A percentile compares a stretch with the other conserved stretches of the same genome.
Evolutionary conservation across 1,140 invertebrate species (phyloP).

Genomic region (Stegodyphus mimosarum): DNA sequence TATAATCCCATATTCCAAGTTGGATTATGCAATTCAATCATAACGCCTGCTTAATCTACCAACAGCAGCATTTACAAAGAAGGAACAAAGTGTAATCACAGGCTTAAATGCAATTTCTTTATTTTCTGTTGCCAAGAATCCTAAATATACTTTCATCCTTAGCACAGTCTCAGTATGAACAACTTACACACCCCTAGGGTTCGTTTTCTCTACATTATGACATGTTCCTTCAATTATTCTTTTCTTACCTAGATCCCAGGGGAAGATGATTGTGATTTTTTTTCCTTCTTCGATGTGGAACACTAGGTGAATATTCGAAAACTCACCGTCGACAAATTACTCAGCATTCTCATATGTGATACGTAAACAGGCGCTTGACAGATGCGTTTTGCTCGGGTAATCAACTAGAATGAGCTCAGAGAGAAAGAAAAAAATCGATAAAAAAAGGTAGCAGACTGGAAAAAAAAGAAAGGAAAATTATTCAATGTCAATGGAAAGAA

Average conservation of each 20-base stretch:
- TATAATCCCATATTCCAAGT: too few relatives aligned
- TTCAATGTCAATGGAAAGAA: constrained; percentile 18
- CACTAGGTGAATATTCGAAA: neutral
- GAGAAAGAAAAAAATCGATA: constrained; percentile 14
- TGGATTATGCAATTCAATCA: too few relatives aligned
- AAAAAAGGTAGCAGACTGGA: neutral
- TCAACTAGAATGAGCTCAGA: constrained; percentile 26
- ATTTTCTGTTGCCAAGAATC: too few relatives aligned
- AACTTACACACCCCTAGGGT: too few relatives aligned
- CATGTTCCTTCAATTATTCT: neutral
- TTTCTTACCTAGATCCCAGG: neutral
- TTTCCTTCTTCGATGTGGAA: constrained; percentile 18
- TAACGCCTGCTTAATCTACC: too few relatives aligned
- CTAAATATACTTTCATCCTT: too few relatives aligned
- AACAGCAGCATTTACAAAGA: too few relatives aligned
- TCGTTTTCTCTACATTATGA: neutral
- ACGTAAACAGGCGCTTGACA: constrained; percentile 34
- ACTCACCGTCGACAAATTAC: neutral
- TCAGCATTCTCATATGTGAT: neutral
- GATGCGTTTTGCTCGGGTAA: constrained; percentile 32
- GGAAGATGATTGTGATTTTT: neutral
- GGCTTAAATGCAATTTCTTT: too few relatives aligned
- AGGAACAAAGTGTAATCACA: too few relatives aligned
- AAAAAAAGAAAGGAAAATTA: constrained; percentile 25
- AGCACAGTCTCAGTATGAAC: too few relatives aligned